Percentiles rank a stretch among this genome's conserved stretches.
Conservation (phyloP, 2,113 vertebrate genomes). For the Leiothrix lutea region DNA sequence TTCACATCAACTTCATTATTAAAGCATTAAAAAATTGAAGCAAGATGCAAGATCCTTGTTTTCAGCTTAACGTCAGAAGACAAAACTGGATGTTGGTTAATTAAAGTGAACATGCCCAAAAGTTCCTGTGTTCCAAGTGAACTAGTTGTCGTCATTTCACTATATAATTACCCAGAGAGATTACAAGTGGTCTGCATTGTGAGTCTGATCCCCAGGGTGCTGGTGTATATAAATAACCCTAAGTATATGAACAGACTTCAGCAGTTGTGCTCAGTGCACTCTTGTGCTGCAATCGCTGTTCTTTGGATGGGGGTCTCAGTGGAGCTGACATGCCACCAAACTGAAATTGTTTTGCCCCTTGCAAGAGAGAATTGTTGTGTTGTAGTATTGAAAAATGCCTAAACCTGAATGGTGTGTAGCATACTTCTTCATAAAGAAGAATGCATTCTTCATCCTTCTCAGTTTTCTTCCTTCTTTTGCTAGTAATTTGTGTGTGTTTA, state of each 20-base stretch:
- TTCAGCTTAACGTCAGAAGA: neutral
- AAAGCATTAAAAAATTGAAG: neutral
- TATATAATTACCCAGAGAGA: neutral
- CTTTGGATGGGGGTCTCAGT: accelerated
- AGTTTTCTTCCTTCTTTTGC: neutral
- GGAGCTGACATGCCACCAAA: neutral
- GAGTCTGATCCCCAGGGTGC: neutral
- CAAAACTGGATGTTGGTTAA: neutral
- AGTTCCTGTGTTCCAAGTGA: neutral
- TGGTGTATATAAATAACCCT: neutral
- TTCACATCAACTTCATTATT: neutral
- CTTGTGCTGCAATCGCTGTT: neutral
- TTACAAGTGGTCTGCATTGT: neutral
- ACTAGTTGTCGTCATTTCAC: neutral
- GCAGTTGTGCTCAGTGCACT: neutral
- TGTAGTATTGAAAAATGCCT: neutral
- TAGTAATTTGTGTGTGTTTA: neutral
- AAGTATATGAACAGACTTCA: neutral
- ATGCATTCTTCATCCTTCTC: neutral
- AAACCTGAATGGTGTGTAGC: neutral
- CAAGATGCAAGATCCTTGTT: neutral
- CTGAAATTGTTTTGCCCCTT: neutral
- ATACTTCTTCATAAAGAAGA: neutral
- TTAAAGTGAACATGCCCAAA: neutral
- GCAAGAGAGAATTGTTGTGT: neutral